These are phyloP conservation scores for Oscheius onirici DNA, from an alignment of 2,888 invertebrate genomes.

Conservation along the genomic window DNA sequence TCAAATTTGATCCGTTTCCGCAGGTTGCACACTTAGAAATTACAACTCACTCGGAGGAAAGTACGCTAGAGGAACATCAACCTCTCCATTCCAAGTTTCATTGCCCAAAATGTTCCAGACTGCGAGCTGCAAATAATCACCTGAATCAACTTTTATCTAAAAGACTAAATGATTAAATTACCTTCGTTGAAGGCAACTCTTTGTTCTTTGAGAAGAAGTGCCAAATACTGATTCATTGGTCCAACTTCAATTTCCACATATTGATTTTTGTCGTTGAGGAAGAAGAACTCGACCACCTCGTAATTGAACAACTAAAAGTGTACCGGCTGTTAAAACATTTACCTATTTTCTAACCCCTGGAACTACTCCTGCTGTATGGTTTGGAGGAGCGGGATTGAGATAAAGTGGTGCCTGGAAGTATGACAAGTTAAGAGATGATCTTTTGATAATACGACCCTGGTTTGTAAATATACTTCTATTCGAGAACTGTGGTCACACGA, in stretches of 20 bases:
- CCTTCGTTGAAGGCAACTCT: conserved; percentile 73
- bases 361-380: conserved; percentile 28
- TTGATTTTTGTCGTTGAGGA: conserved; percentile 73
- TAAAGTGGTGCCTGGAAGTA: conserved; percentile 24
- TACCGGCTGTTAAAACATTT: background rate
- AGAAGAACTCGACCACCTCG: conserved; percentile 75
- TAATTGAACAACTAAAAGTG: conserved; percentile 67
- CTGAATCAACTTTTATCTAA: conserved; percentile 30
- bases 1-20: no score
- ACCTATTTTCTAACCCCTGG: conserved; percentile 10
- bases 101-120: conserved; percentile 61
- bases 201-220: conserved; percentile 73
- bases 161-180: conserved; percentile 14
- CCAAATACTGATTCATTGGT: conserved; percentile 74
- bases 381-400: conserved; percentile 18
- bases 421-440: no score
- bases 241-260: conserved; percentile 75
- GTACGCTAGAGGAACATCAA: conserved; percentile 74
- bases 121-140: conserved; percentile 65
- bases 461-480: no score
- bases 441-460: no score
- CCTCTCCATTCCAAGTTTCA: conserved; percentile 73
- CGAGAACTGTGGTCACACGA: no score
- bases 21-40: background rate
- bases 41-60: conserved; percentile 72